Evolutionary conservation across 2,113 vertebrate species (phyloP), one percentile per base, ranked within the genome.

Genomic region (Lophura nycthemera): DNA sequence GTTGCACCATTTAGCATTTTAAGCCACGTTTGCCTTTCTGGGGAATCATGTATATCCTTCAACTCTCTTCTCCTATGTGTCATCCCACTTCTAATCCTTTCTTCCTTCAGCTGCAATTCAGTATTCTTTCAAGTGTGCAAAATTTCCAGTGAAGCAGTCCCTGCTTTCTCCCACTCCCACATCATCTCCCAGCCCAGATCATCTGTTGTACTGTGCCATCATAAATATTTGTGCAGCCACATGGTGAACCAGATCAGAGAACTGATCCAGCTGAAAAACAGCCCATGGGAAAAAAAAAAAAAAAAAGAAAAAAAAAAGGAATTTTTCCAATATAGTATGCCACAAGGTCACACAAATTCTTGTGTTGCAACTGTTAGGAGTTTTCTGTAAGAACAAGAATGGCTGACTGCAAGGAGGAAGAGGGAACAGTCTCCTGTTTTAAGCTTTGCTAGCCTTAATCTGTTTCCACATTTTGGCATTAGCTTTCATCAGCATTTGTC

Each of bases 191-290:
- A 92, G 93, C 73, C 65, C 43, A 92, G 93, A 92, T 86, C 34
- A 71, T 94, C 88, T 88, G 47, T 77, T 90, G 65, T 47, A 47
- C 48, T 78, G 83, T 95, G 90, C 96, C 96, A 94, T 93, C 43
- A 86, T 36, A 95, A 96, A 90, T 93, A 94, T 90, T 95, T 92
- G 50, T 83, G 73, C 84, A 88, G 92, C 57, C 83, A 76, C 69
- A 67, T 52, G 80, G 86, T 64, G 50, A 92, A 90, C 90, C 83
- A 92, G 88, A 86, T 50, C 19, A 81, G 69, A 63, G 73, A 88
- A 86, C 42, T 8, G 11, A 93, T 56, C 50, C 92, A 94, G 69
- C 65, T 60, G 56, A 86, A 96, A 88, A 94, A 88, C 52, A 72
- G 52, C 11, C 57, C 29, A 22, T 45, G 52, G 65, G 52, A 30